Evolutionary conservation across 2,113 vertebrate genomes (phyloP).

Genomic region (Pseudolaguvia tuberculata): DNA sequence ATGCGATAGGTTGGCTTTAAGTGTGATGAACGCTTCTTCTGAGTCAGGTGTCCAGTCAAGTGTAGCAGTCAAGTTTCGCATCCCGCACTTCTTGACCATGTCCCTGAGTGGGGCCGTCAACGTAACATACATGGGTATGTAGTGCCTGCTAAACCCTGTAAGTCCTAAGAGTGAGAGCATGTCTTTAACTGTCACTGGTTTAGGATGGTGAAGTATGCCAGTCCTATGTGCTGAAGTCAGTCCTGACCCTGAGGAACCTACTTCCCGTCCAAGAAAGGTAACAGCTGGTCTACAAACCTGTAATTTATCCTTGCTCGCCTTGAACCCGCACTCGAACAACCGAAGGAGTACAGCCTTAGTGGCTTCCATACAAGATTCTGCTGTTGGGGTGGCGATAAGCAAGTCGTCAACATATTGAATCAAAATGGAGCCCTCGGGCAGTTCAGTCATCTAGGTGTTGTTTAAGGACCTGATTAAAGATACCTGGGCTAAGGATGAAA

Average conservation of each 20-base stretch:
- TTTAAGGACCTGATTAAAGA: background rate
- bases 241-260: background rate
- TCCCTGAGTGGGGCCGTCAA: background rate
- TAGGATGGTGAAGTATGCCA: background rate
- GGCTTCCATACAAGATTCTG: background rate
- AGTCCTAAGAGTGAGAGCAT: slow-evolving; percentile 13
- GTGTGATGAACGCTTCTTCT: background rate
- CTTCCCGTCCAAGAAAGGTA: background rate
- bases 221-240: background rate
- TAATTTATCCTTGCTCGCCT: background rate
- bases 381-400: background rate
- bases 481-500: background rate
- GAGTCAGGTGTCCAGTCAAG: background rate
- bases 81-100: background rate
- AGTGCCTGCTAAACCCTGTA: slow-evolving; percentile 14
- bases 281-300: background rate
- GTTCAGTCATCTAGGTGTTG: background rate
- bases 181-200: background rate
- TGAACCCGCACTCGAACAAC: background rate
- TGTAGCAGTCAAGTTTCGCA: background rate
- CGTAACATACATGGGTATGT: background rate
- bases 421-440: background rate
- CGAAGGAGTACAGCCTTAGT: background rate
- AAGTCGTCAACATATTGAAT: background rate
- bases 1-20: background rate